Base-by-base conservation (phyloP, 1,140 invertebrate species). In the Drosophila setifemur region DNA sequence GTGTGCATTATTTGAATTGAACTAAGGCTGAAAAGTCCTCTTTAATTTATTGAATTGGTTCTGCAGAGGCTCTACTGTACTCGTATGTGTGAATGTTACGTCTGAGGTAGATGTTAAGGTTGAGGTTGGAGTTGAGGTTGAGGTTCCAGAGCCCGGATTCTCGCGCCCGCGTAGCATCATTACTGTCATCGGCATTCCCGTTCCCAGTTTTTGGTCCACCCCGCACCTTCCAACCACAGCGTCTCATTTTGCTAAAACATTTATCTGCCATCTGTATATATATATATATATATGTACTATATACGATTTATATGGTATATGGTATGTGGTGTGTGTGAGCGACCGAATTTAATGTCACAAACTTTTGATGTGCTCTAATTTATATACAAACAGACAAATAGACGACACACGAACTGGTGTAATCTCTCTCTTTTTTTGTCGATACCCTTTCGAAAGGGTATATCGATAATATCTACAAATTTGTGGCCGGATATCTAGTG, bases 301-400 rank as follows among this genome's bases (percentile, higher is more conserved):
- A 35, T 9, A 39, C 35, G 31, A 49, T 35, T 9, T 23, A 11
- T 18, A 28, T 7, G 2, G n/a, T 16, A 19, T 3, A 2, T 18
- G 28, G 48, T 12, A n/a, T 4, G 3, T 23, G 25, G 33, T 1
- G 16, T 7, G 19, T 19, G n/a, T 48, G 25, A 25, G 37, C 23
- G 23, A 39, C 48, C 50, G 29, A 68, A 69, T 82, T 68, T 83
- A 69, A 79, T 82, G 73, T 73, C 52, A 61, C 78, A 73, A 82
- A 82, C 77, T 82, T 82, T 76, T 83, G 77, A 82, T 82, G 73
- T 77, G 57, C 39, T 83, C 73, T 83, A 77, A 82, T 82, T 82
- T 73, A 69, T 73, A 83, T 73, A 73, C 76, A 79, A 47, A 58
- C 54, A 54, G 47, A 31, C 60, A 39, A 35, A 25, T 33, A 48